A percentile compares a stretch with the other conserved stretches of the same genome.
phyloP scores from a whole-genome alignment of 2,888 invertebrate species.

The Zhuqinia jingwanae region DNA sequence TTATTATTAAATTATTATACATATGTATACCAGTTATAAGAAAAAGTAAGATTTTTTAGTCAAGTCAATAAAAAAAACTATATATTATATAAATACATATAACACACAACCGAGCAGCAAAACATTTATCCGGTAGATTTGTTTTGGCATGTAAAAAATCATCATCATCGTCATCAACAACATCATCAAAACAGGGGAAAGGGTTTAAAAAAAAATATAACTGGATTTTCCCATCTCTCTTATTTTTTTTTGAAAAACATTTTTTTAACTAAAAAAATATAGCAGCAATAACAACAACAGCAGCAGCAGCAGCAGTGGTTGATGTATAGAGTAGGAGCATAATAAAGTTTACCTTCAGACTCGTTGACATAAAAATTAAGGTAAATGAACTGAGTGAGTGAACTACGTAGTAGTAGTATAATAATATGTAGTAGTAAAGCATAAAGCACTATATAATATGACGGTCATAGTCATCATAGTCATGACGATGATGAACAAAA shows the following conservation, averaged over 20 bases:
- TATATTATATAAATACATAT: too few species aligned
- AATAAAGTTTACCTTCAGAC: conserved; percentile 26
- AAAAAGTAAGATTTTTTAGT: too few species aligned
- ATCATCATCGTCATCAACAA: background rate
- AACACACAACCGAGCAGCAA: too few species aligned
- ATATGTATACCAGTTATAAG: too few species aligned
- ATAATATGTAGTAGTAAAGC: too few species aligned
- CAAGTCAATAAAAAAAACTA: too few species aligned
- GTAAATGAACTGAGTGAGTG: conserved; percentile 36
- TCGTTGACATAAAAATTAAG: conserved; percentile 41
- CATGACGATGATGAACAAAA: background rate
- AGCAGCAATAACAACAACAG: background rate
- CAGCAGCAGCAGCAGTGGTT: background rate
- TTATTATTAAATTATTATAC: background rate
- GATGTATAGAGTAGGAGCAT: conserved; percentile 20
- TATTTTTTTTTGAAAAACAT: background rate
- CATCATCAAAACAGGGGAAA: background rate
- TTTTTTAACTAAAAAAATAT: background rate
- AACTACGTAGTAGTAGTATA: conserved; percentile 28
- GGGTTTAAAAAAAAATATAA: conserved; percentile 27
- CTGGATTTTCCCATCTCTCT: conserved; percentile 7
- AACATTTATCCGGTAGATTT: conserved; percentile 26
- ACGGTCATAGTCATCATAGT: background rate
- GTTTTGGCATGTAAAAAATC: conserved; percentile 27
- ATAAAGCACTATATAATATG: background rate